phyloP scores from a whole-genome alignment of 2,113 vertebrate species.

The Anas platyrhynchos region DNA sequence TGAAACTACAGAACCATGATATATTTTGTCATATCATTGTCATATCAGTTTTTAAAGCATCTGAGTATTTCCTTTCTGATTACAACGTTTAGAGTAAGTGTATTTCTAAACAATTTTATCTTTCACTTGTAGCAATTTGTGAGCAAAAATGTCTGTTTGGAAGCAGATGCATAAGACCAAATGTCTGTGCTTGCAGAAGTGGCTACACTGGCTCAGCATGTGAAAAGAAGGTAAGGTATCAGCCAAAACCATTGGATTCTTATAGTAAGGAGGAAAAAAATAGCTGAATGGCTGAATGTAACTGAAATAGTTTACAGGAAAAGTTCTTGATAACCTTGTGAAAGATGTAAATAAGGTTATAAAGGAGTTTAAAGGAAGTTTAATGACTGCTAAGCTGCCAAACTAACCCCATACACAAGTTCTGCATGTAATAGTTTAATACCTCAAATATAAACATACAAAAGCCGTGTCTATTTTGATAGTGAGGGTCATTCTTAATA shows the following conservation, averaged over 20 bases:
- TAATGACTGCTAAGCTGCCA: background rate
- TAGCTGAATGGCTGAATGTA: background rate
- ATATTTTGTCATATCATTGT: background rate
- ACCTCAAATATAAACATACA: background rate
- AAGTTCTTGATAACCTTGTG: background rate
- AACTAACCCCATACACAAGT: background rate
- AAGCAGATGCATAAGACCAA: conserved; percentile 75
- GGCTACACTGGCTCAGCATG: conserved; percentile 68
- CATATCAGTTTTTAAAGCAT: background rate
- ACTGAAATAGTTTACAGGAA: background rate
- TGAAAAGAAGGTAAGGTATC: conserved; percentile 66
- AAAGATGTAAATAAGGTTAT: background rate
- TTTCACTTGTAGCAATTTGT: conserved; percentile 29
- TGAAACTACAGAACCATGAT: background rate
- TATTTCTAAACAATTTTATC: background rate
- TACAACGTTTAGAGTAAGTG: rapidly evolving
- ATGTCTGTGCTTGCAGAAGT: conserved; percentile 78
- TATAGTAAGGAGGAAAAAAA: background rate
- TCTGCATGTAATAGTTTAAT: background rate
- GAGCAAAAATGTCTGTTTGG: conserved; percentile 75
- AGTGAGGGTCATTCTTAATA: background rate
- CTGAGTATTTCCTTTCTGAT: background rate
- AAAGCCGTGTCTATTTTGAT: background rate
- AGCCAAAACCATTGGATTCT: background rate
- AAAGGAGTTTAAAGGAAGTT: background rate